Conservation (phyloP, 2,888 invertebrate genomes). For the Drosophila vallismaia region DNA sequence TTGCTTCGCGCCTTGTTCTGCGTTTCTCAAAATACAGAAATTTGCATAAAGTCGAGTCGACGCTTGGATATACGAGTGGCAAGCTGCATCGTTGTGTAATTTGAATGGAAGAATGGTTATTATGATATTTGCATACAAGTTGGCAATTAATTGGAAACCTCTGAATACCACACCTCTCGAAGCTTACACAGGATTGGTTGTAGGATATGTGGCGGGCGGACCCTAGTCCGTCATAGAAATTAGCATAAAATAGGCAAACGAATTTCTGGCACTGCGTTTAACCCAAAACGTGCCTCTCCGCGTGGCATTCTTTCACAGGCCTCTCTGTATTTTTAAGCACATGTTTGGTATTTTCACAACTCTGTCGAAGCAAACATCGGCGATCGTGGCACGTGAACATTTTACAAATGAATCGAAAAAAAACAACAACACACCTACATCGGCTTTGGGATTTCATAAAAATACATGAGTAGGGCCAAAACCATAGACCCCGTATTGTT, state of each 20-base stretch:
- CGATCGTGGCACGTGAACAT: slow-evolving; percentile 60
- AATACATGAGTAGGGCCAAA: slow-evolving; percentile 51
- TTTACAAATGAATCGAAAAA: slow-evolving; percentile 59
- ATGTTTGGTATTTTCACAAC: slow-evolving; percentile 43
- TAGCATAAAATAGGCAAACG: slow-evolving; percentile 61
- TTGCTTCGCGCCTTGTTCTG: slow-evolving; percentile 69
- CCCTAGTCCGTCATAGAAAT: slow-evolving; percentile 45
- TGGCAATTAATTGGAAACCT: slow-evolving; percentile 68
- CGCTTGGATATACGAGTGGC: slow-evolving; percentile 21
- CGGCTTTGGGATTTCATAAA: slow-evolving; percentile 61
- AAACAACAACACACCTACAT: slow-evolving; percentile 47
- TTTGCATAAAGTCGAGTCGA: slow-evolving; percentile 35
- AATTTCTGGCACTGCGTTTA: slow-evolving; percentile 59
- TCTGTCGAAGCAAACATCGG: slow-evolving; percentile 30
- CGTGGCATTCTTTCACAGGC: slow-evolving; percentile 40
- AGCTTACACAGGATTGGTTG: slow-evolving; percentile 62
- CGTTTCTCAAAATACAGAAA: slow-evolving; percentile 24
- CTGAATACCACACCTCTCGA: slow-evolving; percentile 59
- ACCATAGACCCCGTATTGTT: slow-evolving; percentile 31
- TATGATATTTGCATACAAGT: slow-evolving; percentile 73
- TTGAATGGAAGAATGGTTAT: slow-evolving; percentile 60
- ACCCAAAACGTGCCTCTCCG: slow-evolving; percentile 60
- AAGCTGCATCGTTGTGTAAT: slow-evolving; percentile 37
- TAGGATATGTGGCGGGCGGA: slow-evolving; percentile 19
- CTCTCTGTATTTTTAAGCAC: slow-evolving; percentile 7